Conservation (phyloP, 2,113 vertebrate genomes). For the Lichenostomus cassidix region DNA sequence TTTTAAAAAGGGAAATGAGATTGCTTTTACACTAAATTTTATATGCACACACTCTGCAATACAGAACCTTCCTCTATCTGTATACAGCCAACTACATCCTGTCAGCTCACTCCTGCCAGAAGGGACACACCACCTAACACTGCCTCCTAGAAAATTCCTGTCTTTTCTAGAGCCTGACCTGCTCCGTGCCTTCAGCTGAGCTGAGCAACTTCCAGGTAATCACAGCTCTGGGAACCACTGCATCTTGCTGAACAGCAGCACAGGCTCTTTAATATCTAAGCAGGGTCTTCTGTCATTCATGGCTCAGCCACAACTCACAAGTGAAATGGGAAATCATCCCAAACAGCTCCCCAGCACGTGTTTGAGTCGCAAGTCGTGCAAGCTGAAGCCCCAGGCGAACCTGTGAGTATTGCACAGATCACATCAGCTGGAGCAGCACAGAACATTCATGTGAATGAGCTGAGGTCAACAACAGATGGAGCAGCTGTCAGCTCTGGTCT, state of each 20-base stretch:
- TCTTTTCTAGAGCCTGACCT: not conserved
- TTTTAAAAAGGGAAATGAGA: not conserved
- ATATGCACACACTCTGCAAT: not conserved
- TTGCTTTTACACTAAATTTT: not conserved
- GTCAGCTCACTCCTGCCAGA: not conserved
- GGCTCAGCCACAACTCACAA: not conserved
- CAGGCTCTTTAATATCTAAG: not conserved
- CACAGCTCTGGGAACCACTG: not conserved
- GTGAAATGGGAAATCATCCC: not conserved
- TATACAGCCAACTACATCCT: not conserved
- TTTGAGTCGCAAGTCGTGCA: not conserved
- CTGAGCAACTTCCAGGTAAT: fast-evolving
- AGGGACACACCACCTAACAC: not conserved
- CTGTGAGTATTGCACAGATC: not conserved
- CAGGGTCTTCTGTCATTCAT: not conserved
- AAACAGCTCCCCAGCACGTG: not conserved
- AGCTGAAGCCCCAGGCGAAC: not conserved
- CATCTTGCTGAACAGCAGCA: not conserved
- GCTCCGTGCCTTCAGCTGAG: not conserved
- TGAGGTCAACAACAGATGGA: slow-evolving; percentile 26
- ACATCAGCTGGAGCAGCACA: not conserved
- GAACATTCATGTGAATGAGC: not conserved
- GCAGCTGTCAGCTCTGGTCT: slow-evolving; percentile 20
- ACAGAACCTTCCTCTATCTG: not conserved
- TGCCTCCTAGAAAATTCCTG: not conserved